These are phyloP conservation scores for Epirrita christyi DNA, from an alignment of 2,888 invertebrate genomes.

Conservation along the genomic window DNA sequence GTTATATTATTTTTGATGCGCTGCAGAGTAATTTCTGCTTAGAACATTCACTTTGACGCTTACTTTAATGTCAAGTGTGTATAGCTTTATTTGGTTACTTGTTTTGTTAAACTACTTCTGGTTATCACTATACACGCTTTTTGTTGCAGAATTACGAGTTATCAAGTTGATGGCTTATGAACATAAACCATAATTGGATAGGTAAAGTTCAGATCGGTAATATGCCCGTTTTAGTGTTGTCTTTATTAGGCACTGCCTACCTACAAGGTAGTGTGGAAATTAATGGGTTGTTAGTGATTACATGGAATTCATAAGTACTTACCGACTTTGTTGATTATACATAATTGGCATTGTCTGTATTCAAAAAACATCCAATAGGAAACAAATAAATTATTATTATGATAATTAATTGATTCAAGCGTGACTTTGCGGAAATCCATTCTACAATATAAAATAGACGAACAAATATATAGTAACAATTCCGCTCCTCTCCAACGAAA, in stretches of 20 bases:
- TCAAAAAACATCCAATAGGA: background rate
- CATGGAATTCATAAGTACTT: background rate
- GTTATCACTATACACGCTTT: slow-evolving; percentile 19
- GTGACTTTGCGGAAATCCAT: no score
- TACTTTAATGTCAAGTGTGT: no score
- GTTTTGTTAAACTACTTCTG: slow-evolving; percentile 1
- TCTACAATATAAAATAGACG: no score
- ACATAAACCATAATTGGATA: slow-evolving; percentile 42
- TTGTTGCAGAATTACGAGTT: slow-evolving; percentile 51
- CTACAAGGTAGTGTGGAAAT: slow-evolving; percentile 1
- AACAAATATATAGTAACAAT: no score
- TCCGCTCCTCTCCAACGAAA: no score
- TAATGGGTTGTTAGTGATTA: background rate
- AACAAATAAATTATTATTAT: no score
- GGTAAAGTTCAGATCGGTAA: slow-evolving; percentile 39
- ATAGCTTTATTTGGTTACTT: no score
- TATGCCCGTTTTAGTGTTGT: slow-evolving; percentile 25
- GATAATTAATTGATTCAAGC: background rate
- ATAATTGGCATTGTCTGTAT: background rate
- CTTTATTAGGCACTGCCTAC: background rate
- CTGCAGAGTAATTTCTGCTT: no score
- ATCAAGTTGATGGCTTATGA: slow-evolving; percentile 53
- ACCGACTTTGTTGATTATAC: background rate
- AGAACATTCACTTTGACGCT: no score
- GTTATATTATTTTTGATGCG: no score